Percentiles rank a stretch among this genome's conserved stretches.
Conservation (phyloP, 2,888 invertebrate species). For the Bombylius major region DNA sequence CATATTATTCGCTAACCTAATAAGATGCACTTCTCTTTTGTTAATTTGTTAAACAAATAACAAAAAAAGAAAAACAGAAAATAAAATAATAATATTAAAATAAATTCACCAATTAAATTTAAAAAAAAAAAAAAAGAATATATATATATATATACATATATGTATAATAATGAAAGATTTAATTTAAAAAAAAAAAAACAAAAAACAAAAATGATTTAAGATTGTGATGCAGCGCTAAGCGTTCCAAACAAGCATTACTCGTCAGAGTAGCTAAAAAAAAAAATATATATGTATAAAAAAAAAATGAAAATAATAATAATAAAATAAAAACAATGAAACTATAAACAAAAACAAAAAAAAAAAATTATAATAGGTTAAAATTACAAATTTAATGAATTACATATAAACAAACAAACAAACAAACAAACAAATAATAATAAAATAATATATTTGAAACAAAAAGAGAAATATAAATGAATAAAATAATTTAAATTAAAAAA, state of each 20-base stretch:
- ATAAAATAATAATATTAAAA: not conserved
- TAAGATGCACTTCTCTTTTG: not conserved
- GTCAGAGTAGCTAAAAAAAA: conserved; percentile 1
- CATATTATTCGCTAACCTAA: not conserved
- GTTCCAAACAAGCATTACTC: conserved; percentile 8
- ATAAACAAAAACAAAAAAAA: not conserved
- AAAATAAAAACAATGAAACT: not conserved
- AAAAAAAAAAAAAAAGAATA: not conserved
- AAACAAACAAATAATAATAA: not conserved
- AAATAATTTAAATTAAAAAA: not conserved
- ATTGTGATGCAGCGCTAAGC: conserved; percentile 9
- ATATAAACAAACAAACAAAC: not conserved
- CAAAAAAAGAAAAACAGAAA: not conserved
- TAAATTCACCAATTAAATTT: too few relatives aligned
- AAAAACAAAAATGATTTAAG: conserved; percentile 1
- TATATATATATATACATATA: too few relatives aligned
- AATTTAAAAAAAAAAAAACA: not conserved
- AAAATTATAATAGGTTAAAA: not conserved
- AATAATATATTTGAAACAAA: not conserved
- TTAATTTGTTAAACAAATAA: not conserved
- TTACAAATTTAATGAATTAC: not conserved
- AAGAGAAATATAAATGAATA: not conserved
- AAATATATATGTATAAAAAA: conserved; percentile 8
- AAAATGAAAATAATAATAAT: not conserved
- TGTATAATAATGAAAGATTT: not conserved